Percentiles rank a stretch among this genome's conserved stretches.
Evolutionary conservation across 1,140 invertebrate genomes (phyloP).

Genomic region (Hermetia illucens): DNA sequence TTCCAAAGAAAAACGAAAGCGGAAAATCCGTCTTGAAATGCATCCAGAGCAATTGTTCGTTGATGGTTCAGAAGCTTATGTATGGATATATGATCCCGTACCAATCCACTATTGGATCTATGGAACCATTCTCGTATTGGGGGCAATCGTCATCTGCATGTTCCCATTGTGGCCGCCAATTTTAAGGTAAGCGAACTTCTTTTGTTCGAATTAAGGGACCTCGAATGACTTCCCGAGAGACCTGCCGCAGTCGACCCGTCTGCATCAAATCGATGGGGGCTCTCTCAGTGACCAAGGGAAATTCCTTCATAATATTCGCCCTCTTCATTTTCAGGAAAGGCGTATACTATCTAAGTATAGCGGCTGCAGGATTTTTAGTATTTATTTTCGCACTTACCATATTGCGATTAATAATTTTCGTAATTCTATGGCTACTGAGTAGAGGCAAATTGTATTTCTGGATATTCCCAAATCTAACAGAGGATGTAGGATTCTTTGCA

Average conservation of each 20-base stretch:
- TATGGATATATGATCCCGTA: constrained; percentile 98
- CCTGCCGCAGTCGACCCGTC: no score
- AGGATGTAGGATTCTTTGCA: constrained; percentile 97
- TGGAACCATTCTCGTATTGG: constrained; percentile 80
- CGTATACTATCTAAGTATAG: constrained; percentile 93
- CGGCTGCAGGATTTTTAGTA: constrained; percentile 84
- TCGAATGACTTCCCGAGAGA: no score
- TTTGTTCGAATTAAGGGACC: constrained; percentile 1
- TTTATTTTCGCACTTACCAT: constrained; percentile 83
- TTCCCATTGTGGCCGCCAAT: constrained; percentile 95
- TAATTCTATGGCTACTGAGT: constrained; percentile 76
- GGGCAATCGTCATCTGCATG: constrained; percentile 88
- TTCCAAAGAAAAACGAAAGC: constrained; percentile 45
- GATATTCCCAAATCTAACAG: constrained; percentile 94
- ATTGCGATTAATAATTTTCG: constrained; percentile 81
- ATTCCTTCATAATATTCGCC: no score
- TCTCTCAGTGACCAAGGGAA: no score
- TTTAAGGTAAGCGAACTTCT: constrained; percentile 44
- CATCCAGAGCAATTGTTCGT: constrained; percentile 88
- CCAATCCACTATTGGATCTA: constrained; percentile 94
- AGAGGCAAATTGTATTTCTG: constrained; percentile 89
- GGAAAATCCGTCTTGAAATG: constrained; percentile 80
- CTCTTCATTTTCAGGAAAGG: constrained; percentile 48
- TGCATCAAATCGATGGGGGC: no score
- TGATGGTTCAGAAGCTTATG: constrained; percentile 90